A percentile compares a stretch with the other conserved stretches of the same genome.
phyloP scores from a whole-genome alignment of 2,888 invertebrate species.

The Apotomis capreana region DNA sequence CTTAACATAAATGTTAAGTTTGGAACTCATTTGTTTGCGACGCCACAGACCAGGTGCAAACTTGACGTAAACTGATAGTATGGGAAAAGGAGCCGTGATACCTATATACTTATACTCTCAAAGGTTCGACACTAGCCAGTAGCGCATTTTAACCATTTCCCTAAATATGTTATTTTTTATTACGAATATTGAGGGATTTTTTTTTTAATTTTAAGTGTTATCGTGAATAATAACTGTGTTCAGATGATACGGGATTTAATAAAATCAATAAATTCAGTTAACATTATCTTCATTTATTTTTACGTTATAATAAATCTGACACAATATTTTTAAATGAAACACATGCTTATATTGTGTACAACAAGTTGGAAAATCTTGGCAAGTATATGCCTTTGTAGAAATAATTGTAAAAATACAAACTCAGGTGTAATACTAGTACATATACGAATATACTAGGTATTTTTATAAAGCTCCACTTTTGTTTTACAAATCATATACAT shows the following conservation, averaged over 20 bases:
- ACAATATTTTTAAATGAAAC: conserved; percentile 71
- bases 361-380: conserved; percentile 70
- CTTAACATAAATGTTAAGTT: too few relatives aligned
- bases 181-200: not conserved
- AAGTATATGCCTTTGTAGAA: conserved; percentile 68
- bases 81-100: too few relatives aligned
- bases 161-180: too few relatives aligned
- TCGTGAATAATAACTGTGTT: not conserved
- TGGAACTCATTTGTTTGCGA: too few relatives aligned
- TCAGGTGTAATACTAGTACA: conserved; percentile 65
- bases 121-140: too few relatives aligned
- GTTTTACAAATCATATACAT: conserved; percentile 81
- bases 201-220: not conserved
- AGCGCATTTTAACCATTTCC: too few relatives aligned
- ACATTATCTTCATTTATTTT: conserved; percentile 77
- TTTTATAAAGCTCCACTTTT: conserved; percentile 83
- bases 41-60: too few relatives aligned
- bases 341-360: conserved; percentile 71
- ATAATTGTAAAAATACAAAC: conserved; percentile 83
- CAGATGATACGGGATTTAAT: conserved; percentile 18
- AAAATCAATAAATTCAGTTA: conserved; percentile 54
- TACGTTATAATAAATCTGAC: conserved; percentile 77
- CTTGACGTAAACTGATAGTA: too few relatives aligned
- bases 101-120: too few relatives aligned
- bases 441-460: conserved; percentile 79